These are phyloP conservation scores for Drosophila melanica DNA, from an alignment of 1,140 invertebrate species.

Conservation along the genomic window DNA sequence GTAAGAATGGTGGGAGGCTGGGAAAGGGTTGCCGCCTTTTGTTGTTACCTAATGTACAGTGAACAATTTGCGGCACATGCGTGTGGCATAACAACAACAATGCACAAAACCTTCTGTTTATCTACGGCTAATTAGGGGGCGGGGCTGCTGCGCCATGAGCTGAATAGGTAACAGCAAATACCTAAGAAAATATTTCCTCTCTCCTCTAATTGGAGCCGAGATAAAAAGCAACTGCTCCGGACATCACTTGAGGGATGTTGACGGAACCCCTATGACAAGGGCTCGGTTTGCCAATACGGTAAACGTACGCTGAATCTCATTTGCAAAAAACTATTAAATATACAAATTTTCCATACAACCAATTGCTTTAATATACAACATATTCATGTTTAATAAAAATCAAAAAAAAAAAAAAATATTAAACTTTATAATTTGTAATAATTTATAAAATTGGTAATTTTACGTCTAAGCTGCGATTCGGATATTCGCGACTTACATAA, in stretches of 20 bases:
- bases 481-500: no score
- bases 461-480: no score
- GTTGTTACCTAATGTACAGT: conserved; percentile 55
- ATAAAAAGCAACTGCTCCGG: neutral
- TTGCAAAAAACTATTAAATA: no score
- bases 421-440: no score
- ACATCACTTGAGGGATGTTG: neutral
- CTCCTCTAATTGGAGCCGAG: neutral
- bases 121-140: conserved; percentile 56
- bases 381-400: no score
- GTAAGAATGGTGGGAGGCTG: neutral
- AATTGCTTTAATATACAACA: no score
- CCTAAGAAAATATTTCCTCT: neutral
- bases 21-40: conserved; percentile 40
- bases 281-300: neutral
- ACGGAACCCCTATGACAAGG: neutral
- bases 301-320: neutral
- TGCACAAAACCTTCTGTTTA: conserved; percentile 43
- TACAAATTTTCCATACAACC: no score
- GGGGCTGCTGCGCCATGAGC: neutral
- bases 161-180: neutral
- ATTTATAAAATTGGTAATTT: no score
- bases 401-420: no score
- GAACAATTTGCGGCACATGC: conserved; percentile 53
- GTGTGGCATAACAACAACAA: conserved; percentile 28